A percentile compares a stretch with the other conserved stretches of the same genome.
These are phyloP conservation scores for Hymenochirus boettgeri DNA, from an alignment of 2,113 vertebrate genomes.

Conservation along the genomic window DNA sequence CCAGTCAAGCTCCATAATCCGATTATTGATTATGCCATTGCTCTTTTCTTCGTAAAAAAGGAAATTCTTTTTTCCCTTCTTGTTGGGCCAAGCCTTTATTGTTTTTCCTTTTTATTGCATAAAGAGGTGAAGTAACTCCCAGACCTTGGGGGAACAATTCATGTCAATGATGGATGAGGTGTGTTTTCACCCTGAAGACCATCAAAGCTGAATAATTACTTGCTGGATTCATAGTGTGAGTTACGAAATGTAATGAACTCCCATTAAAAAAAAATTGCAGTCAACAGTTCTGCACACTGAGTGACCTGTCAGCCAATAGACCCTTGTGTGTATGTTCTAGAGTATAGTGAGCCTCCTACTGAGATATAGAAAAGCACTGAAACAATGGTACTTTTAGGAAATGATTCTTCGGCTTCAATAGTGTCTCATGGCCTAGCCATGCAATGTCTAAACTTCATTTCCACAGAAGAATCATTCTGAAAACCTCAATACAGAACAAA, in stretches of 20 bases:
- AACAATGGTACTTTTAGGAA: constrained; percentile 81
- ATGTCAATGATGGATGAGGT: constrained; percentile 77
- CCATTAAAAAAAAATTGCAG: constrained; percentile 51
- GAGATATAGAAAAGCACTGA: constrained; percentile 60
- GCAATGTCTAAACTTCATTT: constrained; percentile 37
- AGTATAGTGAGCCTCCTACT: constrained; percentile 63
- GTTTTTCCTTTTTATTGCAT: constrained; percentile 53
- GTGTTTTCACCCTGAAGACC: constrained; percentile 53
- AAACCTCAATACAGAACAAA: constrained; percentile 52
- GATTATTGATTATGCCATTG: background rate
- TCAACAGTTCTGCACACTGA: constrained; percentile 59
- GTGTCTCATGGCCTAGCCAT: constrained; percentile 24
- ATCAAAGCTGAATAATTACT: constrained; percentile 58
- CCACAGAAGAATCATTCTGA: constrained; percentile 47
- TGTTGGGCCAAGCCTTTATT: constrained; percentile 31
- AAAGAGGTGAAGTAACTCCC: constrained; percentile 56
- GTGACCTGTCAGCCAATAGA: constrained; percentile 62
- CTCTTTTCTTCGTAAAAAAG: constrained; percentile 1
- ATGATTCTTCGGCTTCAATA: constrained; percentile 56
- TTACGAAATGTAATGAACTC: constrained; percentile 40
- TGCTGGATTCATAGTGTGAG: constrained; percentile 46
- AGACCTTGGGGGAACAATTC: constrained; percentile 51
- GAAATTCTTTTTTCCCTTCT: constrained; percentile 15
- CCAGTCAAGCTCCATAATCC: constrained; percentile 1
- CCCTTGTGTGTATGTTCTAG: constrained; percentile 46